Evolutionary conservation across 2,113 vertebrate species (phyloP), one percentile per base, ranked within the genome.

Genomic region (Apodemus sylvaticus): DNA sequence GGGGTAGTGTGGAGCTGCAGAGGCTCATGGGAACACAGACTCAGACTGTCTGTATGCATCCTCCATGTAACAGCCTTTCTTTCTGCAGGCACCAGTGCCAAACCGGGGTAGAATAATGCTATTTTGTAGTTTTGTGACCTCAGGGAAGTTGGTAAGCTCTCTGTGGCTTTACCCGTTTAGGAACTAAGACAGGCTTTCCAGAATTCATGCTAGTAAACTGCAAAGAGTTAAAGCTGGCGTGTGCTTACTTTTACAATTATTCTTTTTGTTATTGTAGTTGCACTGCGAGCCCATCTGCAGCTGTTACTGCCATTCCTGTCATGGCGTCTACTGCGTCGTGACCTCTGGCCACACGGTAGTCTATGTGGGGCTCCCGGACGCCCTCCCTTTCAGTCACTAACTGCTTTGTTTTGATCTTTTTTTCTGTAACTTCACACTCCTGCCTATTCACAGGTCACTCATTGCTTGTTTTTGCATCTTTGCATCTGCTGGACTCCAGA

Each of bases 261-360:
- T 16, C 19, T 68, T 83, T 55, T 87, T 66, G 70, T 73, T 71
- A 5, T 6, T 31, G 34, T 42, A 26, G 19, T 58, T 39, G 13
- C 34, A 11, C 95, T 66, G 53, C 5, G 0, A 64, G 79, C 22
- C 45, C 12, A 64, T 79, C 62, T 36, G 26, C 34, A 76, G 8
- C 62, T 70, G 60, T 16, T 7, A 2, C 45, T 6, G 3, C 10
- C 26, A 12, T 58, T 58, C 55, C 0, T 5, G 34, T n/a, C 36
- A 5, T 5, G 31, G 8, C 36, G 3, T 73, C 66, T 31, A 0
- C 4, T 1, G 8, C 53, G 34, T 71, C 29, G 0, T 7, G 60
- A n/a, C 36, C 45, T 90, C 81, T 45, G 51, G 55, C n/a, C 31
- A 79, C 51, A 9, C 51, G 3, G 31, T 89, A 77, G 71, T 14